A percentile compares a stretch with the other conserved stretches of the same genome.
phyloP scores from a whole-genome alignment of 1,140 invertebrate species.

The Chelonus insularis region DNA sequence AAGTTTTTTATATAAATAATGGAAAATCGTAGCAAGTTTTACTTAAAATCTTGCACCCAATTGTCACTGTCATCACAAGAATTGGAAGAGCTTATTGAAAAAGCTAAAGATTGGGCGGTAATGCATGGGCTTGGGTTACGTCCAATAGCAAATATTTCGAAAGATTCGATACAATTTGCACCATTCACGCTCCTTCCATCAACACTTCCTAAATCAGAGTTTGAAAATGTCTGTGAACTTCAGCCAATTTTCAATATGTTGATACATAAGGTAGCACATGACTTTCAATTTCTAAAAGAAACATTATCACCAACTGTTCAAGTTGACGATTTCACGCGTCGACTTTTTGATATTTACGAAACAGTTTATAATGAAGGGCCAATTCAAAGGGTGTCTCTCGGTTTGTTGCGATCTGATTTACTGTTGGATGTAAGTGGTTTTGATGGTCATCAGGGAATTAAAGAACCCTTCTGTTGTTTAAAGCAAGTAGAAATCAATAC shows the following conservation, averaged over 20 bases:
- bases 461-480: constrained; percentile 68
- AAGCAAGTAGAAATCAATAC: constrained; percentile 81
- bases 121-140: constrained; percentile 81
- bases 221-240: constrained; percentile 72
- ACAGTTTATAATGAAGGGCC: constrained; percentile 74
- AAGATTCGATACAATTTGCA: constrained; percentile 71
- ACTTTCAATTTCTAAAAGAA: constrained; percentile 76
- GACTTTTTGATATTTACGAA: constrained; percentile 81
- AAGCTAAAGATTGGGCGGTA: constrained; percentile 82
- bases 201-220: constrained; percentile 75
- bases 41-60: constrained; percentile 8
- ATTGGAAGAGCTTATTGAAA: constrained; percentile 68
- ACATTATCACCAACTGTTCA: constrained; percentile 71
- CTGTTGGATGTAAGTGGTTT: constrained; percentile 65
- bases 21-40: not conserved
- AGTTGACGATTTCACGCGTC: constrained; percentile 83
- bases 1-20: not conserved
- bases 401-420: constrained; percentile 73
- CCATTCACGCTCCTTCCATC: constrained; percentile 84
- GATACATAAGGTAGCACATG: constrained; percentile 84
- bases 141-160: constrained; percentile 68
- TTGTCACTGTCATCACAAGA: constrained; percentile 39
- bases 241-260: constrained; percentile 80
- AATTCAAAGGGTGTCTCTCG: constrained; percentile 67
- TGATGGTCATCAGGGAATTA: constrained; percentile 56